Conservation (phyloP, 2,797 vertebrate species). For the Parambassis ranga region DNA sequence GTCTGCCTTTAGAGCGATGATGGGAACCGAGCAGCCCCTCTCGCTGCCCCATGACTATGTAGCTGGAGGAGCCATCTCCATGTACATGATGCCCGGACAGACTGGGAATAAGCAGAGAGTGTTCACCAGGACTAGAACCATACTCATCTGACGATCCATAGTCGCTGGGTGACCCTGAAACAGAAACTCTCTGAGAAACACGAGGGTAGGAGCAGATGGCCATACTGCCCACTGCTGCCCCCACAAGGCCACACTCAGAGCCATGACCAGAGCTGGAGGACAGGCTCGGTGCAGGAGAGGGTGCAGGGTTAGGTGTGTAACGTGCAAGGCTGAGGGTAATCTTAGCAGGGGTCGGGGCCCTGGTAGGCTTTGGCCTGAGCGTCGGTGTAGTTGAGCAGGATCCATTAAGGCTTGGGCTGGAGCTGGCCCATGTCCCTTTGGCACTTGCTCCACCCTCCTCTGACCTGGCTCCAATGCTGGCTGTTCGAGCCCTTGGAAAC, state of each 20-base stretch:
- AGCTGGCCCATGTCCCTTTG: constrained; percentile 80
- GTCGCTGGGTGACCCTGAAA: constrained; percentile 83
- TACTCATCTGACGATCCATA: constrained; percentile 88
- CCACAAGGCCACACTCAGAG: constrained; percentile 82
- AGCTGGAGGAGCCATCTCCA: constrained; percentile 77
- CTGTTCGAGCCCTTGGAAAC: constrained; percentile 80
- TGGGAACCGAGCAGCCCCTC: constrained; percentile 73
- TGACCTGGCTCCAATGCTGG: constrained; percentile 80
- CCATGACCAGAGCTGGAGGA: constrained; percentile 85
- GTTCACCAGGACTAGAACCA: constrained; percentile 85
- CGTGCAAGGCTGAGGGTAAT: constrained; percentile 83
- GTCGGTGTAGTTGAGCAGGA: constrained; percentile 83
- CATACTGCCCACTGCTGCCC: constrained; percentile 79
- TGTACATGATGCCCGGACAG: constrained; percentile 69
- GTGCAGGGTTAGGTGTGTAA: constrained; percentile 80
- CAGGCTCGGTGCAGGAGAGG: constrained; percentile 81
- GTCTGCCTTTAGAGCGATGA: constrained; percentile 76
- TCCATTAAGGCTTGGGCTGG: constrained; percentile 83
- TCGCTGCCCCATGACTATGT: constrained; percentile 82
- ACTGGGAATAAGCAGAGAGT: constrained; percentile 76
- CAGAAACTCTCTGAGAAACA: constrained; percentile 81
- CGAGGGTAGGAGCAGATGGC: constrained; percentile 80
- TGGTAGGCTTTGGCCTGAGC: constrained; percentile 79
- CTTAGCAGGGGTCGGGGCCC: constrained; percentile 83
- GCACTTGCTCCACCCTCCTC: constrained; percentile 78